Evolutionary conservation across 1,140 invertebrate species (phyloP).

Genomic region (Drosophila eugracilis): DNA sequence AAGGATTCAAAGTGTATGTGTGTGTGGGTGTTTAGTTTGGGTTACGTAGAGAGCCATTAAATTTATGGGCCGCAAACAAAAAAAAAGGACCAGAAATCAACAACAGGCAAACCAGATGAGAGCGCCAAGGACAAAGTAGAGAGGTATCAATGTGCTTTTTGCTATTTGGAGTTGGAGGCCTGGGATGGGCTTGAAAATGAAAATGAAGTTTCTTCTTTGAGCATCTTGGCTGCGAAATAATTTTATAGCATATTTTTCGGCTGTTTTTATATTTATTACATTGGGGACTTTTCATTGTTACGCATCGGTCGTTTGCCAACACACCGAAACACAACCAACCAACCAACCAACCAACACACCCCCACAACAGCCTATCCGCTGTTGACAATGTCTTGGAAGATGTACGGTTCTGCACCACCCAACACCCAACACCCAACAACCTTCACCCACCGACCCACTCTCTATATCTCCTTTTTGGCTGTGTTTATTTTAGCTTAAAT

Average conservation of each 20-base stretch:
- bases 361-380: constrained; percentile 6
- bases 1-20: constrained; percentile 36
- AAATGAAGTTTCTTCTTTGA: constrained; percentile 31
- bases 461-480: constrained; percentile 11
- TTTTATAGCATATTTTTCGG: constrained; percentile 84
- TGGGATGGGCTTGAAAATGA: background rate
- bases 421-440: background rate
- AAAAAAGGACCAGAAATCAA: constrained; percentile 77
- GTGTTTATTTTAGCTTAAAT: constrained; percentile 82
- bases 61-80: constrained; percentile 77
- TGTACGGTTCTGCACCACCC: constrained; percentile 17
- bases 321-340: constrained; percentile 15
- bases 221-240: constrained; percentile 64
- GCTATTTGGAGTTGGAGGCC: background rate
- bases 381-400: constrained; percentile 51
- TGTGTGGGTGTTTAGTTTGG: constrained; percentile 16
- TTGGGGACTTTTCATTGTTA: constrained; percentile 82
- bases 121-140: background rate
- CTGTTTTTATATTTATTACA: constrained; percentile 84
- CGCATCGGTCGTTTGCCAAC: constrained; percentile 77
- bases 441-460: background rate
- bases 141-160: constrained; percentile 42
- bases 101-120: constrained; percentile 57
- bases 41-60: constrained; percentile 59
- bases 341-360: background rate